phyloP scores from a whole-genome alignment of 2,113 vertebrate genomes.

The Notiomystis cincta region DNA sequence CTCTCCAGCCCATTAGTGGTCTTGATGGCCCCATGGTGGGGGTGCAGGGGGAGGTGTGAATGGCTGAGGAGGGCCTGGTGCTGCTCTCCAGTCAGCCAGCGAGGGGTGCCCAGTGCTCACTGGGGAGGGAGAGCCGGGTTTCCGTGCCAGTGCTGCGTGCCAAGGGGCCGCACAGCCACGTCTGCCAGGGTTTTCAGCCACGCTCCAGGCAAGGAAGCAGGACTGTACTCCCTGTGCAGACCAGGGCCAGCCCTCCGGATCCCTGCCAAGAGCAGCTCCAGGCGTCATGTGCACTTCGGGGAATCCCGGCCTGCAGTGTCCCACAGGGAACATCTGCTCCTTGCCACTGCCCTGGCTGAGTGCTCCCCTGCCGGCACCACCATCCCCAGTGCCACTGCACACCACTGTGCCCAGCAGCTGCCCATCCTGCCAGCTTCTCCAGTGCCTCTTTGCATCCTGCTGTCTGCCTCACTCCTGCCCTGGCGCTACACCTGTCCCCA shows the following conservation, averaged over 20 bases:
- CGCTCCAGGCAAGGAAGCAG: neutral
- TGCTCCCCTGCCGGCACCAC: accelerated
- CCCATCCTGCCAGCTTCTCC: neutral
- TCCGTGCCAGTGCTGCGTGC: accelerated
- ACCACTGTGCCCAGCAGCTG: accelerated
- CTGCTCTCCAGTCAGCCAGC: neutral
- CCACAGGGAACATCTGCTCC: neutral
- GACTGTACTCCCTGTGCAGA: neutral
- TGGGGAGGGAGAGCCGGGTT: neutral
- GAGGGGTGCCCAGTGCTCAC: accelerated
- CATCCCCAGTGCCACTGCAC: accelerated
- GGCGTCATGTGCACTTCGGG: neutral
- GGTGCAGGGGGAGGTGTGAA: too few relatives aligned
- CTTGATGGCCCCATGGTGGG: accelerated
- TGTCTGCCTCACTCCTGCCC: neutral
- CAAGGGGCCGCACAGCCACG: accelerated
- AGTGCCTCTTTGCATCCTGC: neutral
- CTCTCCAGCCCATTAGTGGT: accelerated
- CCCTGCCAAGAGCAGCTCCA: neutral
- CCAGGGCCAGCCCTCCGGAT: neutral
- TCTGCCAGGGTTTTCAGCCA: neutral
- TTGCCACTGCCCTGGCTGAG: accelerated
- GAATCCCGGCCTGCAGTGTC: constrained; percentile 23
- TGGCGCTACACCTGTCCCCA: neutral
- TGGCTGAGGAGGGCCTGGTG: neutral